These are phyloP conservation scores for Elegia similella DNA, from an alignment of 2,888 invertebrate genomes.

Conservation along the genomic window DNA sequence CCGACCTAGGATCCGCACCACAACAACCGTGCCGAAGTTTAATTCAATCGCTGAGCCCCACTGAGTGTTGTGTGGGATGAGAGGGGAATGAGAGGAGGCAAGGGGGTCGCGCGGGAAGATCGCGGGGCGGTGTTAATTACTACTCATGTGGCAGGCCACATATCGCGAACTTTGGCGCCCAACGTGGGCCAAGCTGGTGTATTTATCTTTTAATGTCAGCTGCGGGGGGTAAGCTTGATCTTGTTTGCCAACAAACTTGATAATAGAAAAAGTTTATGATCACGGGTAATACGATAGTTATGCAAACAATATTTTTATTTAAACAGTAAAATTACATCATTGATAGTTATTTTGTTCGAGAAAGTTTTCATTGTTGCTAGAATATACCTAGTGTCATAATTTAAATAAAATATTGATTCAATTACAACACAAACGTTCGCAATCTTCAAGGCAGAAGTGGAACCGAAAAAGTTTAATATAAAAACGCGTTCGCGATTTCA, in stretches of 20 bases:
- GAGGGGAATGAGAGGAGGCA: slow-evolving; percentile 23
- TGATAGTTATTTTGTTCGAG: neutral
- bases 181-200: slow-evolving; percentile 54
- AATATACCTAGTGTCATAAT: neutral
- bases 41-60: slow-evolving; percentile 77
- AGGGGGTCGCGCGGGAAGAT: slow-evolving; percentile 34
- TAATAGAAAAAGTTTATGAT: slow-evolving; percentile 44
- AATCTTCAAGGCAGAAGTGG: slow-evolving; percentile 13
- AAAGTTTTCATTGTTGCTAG: neutral
- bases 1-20: slow-evolving; percentile 72
- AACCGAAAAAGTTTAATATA: slow-evolving; percentile 53
- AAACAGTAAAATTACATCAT: neutral
- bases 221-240: slow-evolving; percentile 48
- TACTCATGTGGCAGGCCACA: slow-evolving; percentile 76
- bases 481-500: slow-evolving; percentile 60
- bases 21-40: slow-evolving; percentile 78
- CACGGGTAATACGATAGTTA: slow-evolving; percentile 2
- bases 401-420: neutral
- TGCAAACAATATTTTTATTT: neutral
- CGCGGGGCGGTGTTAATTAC: slow-evolving; percentile 76
- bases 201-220: slow-evolving; percentile 70
- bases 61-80: slow-evolving; percentile 44
- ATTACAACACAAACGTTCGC: neutral
- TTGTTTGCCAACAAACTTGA: slow-evolving; percentile 46
- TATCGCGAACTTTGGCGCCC: slow-evolving; percentile 77